phyloP scores from a whole-genome alignment of 2,113 vertebrate species.

The Smithornis capensis region DNA sequence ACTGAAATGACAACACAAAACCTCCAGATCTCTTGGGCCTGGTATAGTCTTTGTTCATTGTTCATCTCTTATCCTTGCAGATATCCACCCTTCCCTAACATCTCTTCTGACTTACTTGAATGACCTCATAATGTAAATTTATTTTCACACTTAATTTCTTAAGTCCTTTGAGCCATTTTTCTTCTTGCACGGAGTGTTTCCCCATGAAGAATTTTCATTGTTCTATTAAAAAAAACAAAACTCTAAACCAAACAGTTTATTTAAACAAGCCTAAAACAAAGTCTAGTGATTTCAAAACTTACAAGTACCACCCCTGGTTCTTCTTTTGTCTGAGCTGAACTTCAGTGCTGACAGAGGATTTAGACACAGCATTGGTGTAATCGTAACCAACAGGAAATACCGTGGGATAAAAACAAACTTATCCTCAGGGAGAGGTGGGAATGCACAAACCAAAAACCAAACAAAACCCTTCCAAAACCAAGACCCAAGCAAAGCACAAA shows the following conservation, averaged over 20 bases:
- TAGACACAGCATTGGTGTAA: accelerated
- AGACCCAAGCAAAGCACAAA: not conserved
- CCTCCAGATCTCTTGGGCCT: not conserved
- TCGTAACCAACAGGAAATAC: not conserved
- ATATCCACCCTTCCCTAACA: not conserved
- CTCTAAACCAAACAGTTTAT: not conserved
- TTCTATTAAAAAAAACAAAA: not conserved
- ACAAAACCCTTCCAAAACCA: not conserved
- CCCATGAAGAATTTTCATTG: not conserved
- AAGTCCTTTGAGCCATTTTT: not conserved
- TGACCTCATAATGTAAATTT: not conserved
- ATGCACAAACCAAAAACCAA: not conserved
- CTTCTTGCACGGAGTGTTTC: not conserved
- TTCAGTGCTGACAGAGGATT: not conserved
- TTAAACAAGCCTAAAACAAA: not conserved
- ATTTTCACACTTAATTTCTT: not conserved
- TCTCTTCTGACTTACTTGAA: not conserved
- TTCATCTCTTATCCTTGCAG: not conserved
- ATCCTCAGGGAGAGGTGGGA: not conserved
- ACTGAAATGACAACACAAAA: not conserved
- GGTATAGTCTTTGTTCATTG: not conserved
- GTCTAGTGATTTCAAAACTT: not conserved
- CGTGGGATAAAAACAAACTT: not conserved
- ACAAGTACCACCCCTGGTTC: not conserved
- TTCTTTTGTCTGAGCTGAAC: not conserved